Conservation (phyloP, 1,140 invertebrate species). For the Nasonia longicornis region DNA sequence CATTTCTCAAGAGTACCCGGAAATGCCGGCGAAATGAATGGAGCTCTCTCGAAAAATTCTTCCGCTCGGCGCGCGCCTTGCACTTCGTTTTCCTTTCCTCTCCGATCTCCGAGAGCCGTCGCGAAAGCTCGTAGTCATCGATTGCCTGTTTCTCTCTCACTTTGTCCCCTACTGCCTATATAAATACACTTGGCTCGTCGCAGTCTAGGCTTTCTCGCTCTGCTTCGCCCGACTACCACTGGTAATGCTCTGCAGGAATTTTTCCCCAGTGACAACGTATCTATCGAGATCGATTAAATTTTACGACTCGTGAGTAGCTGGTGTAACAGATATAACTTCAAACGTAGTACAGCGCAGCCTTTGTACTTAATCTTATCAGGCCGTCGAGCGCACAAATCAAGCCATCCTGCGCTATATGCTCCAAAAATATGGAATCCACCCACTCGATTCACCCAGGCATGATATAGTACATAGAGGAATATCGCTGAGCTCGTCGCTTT, state of each 20-base stretch:
- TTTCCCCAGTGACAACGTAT: no score
- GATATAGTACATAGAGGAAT: background rate
- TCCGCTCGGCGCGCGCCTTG: conserved; percentile 19
- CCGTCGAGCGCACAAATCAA: background rate
- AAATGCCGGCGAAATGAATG: conserved; percentile 53
- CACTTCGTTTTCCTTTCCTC: conserved; percentile 3
- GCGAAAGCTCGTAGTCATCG: background rate
- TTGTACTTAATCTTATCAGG: background rate
- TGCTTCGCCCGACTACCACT: no score
- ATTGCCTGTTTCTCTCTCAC: background rate
- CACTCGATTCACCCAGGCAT: background rate
- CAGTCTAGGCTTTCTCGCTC: no score
- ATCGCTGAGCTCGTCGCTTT: conserved; percentile 5
- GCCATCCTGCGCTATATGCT: background rate
- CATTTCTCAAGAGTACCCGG: conserved; percentile 51
- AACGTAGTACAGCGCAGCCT: no score
- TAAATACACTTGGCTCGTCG: no score
- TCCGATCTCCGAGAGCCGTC: background rate
- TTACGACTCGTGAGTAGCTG: no score
- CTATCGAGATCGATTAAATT: no score
- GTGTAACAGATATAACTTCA: no score
- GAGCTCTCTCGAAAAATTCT: conserved; percentile 51
- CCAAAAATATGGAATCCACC: background rate
- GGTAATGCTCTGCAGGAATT: no score
- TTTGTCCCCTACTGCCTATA: background rate